These are phyloP conservation scores for Lethenteron reissneri DNA, from an alignment of 2,113 vertebrate genomes.

Conservation along the genomic window DNA sequence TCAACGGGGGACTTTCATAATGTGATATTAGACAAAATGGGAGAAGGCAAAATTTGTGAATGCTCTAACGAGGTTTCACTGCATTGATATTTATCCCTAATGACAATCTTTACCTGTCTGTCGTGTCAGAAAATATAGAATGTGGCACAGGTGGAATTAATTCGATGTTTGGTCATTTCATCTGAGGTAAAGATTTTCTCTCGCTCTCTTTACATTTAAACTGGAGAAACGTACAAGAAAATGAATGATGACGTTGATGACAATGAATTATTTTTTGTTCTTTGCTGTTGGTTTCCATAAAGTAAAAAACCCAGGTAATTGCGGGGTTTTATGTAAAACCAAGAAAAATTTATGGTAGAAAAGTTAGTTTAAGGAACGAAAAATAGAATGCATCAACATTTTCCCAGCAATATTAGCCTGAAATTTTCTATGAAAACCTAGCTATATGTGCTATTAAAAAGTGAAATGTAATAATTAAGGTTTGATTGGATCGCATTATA, in stretches of 20 bases:
- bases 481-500: not conserved
- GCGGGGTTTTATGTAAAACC: not conserved
- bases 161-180: too few species aligned
- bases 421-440: not conserved
- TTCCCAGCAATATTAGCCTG: not conserved
- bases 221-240: not conserved
- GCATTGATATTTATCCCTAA: too few species aligned
- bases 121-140: too few species aligned
- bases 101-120: too few species aligned
- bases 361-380: not conserved
- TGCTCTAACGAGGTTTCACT: too few species aligned
- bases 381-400: not conserved
- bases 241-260: not conserved
- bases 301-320: not conserved
- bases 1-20: too few species aligned
- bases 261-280: not conserved
- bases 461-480: not conserved
- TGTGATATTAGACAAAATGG: too few species aligned
- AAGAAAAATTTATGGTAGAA: not conserved
- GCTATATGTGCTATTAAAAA: not conserved
- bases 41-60: too few species aligned
- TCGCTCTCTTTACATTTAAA: not conserved
- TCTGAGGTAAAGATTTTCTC: too few species aligned
- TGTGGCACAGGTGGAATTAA: too few species aligned
- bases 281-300: not conserved